These are phyloP conservation scores for Pantala flavescens DNA, from an alignment of 1,140 invertebrate genomes.

Conservation along the genomic window DNA sequence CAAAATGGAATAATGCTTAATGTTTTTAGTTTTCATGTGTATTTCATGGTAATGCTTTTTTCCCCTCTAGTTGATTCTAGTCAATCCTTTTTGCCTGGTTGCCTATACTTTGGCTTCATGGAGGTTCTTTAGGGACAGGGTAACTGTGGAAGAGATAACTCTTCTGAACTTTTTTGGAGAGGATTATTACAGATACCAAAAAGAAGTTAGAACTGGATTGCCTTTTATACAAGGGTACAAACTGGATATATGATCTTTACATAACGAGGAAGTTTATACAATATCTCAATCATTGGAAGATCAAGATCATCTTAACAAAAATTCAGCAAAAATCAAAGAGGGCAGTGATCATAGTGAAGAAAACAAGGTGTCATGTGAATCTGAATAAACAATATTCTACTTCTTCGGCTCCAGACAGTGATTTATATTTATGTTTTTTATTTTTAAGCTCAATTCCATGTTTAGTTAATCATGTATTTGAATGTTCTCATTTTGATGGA, in stretches of 20 bases:
- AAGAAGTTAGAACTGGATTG: constrained; percentile 75
- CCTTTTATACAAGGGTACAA: constrained; percentile 80
- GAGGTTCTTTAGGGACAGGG: constrained; percentile 84
- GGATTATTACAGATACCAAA: constrained; percentile 81
- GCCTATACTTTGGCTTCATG: constrained; percentile 73
- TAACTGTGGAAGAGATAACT: constrained; percentile 84
- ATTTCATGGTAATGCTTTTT: constrained; percentile 7
- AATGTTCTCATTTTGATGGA: too few species aligned
- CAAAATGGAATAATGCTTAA: too few species aligned
- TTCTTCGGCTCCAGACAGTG: too few species aligned
- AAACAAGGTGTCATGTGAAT: too few species aligned
- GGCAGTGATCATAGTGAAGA: too few species aligned
- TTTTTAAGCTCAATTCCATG: too few species aligned
- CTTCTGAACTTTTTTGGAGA: constrained; percentile 87
- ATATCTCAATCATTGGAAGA: not conserved
- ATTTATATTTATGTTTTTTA: too few species aligned
- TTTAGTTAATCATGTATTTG: too few species aligned
- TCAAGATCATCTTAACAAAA: too few species aligned
- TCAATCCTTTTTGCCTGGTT: constrained; percentile 84
- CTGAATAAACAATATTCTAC: too few species aligned
- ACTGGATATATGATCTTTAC: not conserved
- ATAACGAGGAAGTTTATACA: not conserved
- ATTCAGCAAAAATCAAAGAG: too few species aligned
- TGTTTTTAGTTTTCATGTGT: too few species aligned
- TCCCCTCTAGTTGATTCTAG: constrained; percentile 61